phyloP scores from a whole-genome alignment of 2,797 vertebrate species.

The Lateolabrax maculatus region DNA sequence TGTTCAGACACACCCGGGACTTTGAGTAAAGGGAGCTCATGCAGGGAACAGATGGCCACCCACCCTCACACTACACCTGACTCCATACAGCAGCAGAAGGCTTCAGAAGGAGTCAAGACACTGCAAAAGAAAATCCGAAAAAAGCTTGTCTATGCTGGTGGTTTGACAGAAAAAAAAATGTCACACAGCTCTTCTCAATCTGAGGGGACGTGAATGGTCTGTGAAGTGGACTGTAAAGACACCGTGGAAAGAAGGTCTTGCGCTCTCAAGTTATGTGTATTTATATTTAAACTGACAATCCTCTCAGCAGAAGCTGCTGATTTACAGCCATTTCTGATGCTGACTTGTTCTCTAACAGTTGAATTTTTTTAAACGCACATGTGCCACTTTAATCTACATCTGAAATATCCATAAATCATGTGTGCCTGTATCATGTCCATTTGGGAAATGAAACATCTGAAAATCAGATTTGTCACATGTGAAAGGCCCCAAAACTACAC shows the following conservation, averaged over 20 bases:
- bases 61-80: slow-evolving; percentile 64
- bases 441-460: neutral
- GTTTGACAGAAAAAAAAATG: neutral
- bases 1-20: neutral
- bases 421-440: neutral
- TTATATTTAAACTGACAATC: neutral
- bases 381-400: neutral
- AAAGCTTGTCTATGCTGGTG: slow-evolving; percentile 17
- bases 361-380: neutral
- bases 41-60: slow-evolving; percentile 71
- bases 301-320: neutral
- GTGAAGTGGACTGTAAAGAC: slow-evolving; percentile 18
- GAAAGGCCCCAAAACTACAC: too few relatives aligned
- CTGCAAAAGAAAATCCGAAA: slow-evolving; percentile 28
- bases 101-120: slow-evolving; percentile 31
- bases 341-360: neutral
- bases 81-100: slow-evolving; percentile 35
- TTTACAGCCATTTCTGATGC: neutral
- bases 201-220: neutral
- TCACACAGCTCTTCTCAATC: neutral
- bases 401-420: neutral
- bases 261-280: neutral
- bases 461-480: too few relatives aligned
- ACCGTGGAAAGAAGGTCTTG: neutral
- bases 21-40: slow-evolving; percentile 49